Evolutionary conservation across 2,888 invertebrate genomes (phyloP), one percentile per base, ranked within the genome.

Genomic region (Pseudococcus longispinus): DNA sequence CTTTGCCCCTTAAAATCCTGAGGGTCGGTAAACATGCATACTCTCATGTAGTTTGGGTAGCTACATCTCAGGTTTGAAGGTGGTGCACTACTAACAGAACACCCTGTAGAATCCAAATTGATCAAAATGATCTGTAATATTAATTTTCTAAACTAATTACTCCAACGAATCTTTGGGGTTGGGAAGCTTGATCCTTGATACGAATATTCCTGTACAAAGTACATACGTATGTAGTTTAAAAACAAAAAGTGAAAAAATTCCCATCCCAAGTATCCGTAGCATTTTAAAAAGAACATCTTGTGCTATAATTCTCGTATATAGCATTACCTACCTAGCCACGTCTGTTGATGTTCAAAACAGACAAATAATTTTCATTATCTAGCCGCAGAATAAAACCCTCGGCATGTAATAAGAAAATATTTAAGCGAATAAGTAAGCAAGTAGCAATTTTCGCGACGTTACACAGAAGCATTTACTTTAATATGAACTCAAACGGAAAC

Each of bases 401-500:
- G 3, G 23, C 6, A 29, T 29, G 29, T 70, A 29, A 70, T 29
- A 18, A 70, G 29, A 70, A 70, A 29, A 70, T 70, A 70, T 70
- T 26, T 70, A 70, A 70, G 26, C 29, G 70, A 29, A 70, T 70
- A 29, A 70, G 70, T 29, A 70, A 29, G 29, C 70, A 87, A 88
- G 85, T 82, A 85, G 85, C 85, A 85, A 74, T 85, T 74, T 85
- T 85, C 74, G 85, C 85, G 74, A 85, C 85, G 85, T 74, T 74
- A 70, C 85, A 70, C 85, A 85, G 85, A 74, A 74, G 74, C 74
- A 70, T 85, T 85, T 85, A 85, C 85, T 85, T 85, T 85, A 74
- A 85, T 74, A 85, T 85, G 85, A 85, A 85, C 85, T 85, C 85
- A 85, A 85, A 85, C 85, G 85, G 85, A 85, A 85, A 85, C 15